Conservation (phyloP, 2,113 vertebrate genomes). For the Pongo abelii region DNA sequence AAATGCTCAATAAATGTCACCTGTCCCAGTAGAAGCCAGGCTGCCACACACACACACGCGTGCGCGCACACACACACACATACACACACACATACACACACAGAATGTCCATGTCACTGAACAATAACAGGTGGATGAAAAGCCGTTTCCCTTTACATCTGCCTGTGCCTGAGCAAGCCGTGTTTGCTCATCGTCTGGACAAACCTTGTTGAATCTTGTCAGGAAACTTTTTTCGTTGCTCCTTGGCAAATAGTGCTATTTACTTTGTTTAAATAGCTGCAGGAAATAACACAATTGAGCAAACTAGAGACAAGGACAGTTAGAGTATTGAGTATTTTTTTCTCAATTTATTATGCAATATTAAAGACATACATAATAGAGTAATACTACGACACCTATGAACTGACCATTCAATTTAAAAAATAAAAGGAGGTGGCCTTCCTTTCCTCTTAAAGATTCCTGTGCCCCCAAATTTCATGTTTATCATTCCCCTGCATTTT, state of each 20-base stretch:
- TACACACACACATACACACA: not conserved
- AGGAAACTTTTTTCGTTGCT: not conserved
- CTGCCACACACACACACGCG: too few species aligned
- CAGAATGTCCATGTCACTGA: not conserved
- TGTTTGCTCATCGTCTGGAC: constrained; percentile 54
- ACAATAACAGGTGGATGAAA: not conserved
- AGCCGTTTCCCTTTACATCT: not conserved
- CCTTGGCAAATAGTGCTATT: not conserved
- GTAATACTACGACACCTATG: too few species aligned
- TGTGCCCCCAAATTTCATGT: not conserved
- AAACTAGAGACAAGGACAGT: not conserved
- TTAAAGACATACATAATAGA: not conserved
- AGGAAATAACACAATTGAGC: constrained; percentile 5
- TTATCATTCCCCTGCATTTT: not conserved
- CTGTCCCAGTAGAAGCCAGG: not conserved
- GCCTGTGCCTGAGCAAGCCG: not conserved
- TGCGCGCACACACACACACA: not conserved
- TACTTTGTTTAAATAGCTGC: constrained; percentile 31
- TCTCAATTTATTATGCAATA: not conserved
- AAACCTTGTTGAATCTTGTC: constrained; percentile 58
- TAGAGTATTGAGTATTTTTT: not conserved
- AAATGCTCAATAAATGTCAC: not conserved
- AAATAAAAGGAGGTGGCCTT: not conserved
- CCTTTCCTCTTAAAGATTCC: not conserved
- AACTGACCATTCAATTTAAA: not conserved